Base-by-base conservation (phyloP, 2,888 invertebrate genomes). In the Neoascia interrupta region DNA sequence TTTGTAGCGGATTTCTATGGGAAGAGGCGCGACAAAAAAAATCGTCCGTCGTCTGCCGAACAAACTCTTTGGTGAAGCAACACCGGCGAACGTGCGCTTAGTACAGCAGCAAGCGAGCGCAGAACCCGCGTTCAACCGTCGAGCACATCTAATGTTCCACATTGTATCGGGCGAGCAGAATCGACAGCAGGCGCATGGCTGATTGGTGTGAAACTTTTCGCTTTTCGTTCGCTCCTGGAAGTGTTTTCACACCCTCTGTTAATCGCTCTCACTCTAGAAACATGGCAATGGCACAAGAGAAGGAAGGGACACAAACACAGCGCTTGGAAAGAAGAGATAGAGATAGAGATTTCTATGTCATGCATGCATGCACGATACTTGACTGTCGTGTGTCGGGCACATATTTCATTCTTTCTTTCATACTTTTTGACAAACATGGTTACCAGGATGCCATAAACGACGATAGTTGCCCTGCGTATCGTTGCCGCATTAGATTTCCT, bases 351-450 rank as follows among this genome's bases (percentile, higher is more conserved):
- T 36, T 39, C 41, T 16, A 11, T 19, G 6, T 16, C 39, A 11
- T 45, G 15, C 39, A 36, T 37, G 23, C 34, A 18, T 58, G 43
- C 43, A 47, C 47, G 37, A 37, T n/a, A n/a, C n/a, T n/a, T n/a
- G n/a, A n/a, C n/a, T n/a, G n/a, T n/a, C n/a, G n/a, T n/a, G n/a
- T n/a, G n/a, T n/a, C n/a, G n/a, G n/a, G 8, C 83, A 83, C 84
- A 84, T 84, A 81, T 82, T 82, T 82, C 79, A 82, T 83, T 83
- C 79, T 81, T 83, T 85, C 85, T 86, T 87, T 85, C 84, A 87
- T 84, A 86, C 86, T 84, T 82, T 84, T 86, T 86, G 87, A 88
- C 88, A 88, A 88, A 88, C 88, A 87, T 88, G 87, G 86, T 83
- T 87, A 88, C 84, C 85, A 87, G 88, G 88, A 83, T 85, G 84